Conservation (phyloP, 2,888 invertebrate species). For the Penaeus monodon region DNA sequence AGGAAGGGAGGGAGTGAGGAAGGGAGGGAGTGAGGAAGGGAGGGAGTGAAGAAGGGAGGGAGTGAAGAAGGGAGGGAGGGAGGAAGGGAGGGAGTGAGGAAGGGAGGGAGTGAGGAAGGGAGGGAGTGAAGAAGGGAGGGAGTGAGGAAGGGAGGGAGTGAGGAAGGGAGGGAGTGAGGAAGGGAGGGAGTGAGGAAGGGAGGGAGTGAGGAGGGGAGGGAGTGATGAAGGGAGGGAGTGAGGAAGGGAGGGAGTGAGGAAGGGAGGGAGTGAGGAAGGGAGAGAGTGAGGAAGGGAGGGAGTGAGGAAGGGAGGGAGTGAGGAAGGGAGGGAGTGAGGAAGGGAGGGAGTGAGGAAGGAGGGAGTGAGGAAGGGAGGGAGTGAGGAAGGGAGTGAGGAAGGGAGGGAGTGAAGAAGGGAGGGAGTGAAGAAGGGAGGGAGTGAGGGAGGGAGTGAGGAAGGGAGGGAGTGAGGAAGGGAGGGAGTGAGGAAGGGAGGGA, state of each 20-base stretch:
- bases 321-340: too few species aligned
- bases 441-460: not conserved
- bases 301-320: too few species aligned
- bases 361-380: not conserved
- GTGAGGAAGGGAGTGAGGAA: not conserved
- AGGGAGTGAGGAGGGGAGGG: too few species aligned
- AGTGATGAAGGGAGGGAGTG: too few species aligned
- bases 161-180: not conserved
- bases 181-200: not conserved
- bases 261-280: not conserved
- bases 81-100: not conserved
- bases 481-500: not conserved
- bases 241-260: not conserved
- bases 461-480: not conserved
- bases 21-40: too few species aligned
- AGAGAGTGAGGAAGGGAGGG: too few species aligned
- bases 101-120: not conserved
- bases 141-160: not conserved
- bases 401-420: too few species aligned
- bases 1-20: not conserved
- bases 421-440: not conserved
- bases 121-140: not conserved
- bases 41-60: not conserved
- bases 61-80: not conserved
- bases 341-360: not conserved